phyloP scores from a whole-genome alignment of 2,888 invertebrate genomes.

The Pterostichus niger region DNA sequence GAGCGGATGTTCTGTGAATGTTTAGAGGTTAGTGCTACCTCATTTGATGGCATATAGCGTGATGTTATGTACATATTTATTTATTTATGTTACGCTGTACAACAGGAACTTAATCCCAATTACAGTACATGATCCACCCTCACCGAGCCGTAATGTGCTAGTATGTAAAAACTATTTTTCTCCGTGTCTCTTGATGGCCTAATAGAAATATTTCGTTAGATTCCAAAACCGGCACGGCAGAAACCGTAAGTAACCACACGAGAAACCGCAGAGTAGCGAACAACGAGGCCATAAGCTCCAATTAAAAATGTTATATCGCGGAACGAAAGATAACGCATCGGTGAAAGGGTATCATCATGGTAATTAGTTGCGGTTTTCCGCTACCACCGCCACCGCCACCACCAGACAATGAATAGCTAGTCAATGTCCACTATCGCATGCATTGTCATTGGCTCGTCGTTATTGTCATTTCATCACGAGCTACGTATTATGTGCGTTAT shows the following conservation, averaged over 20 bases:
- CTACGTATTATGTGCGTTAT: conserved; percentile 10
- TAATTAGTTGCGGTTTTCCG: conserved; percentile 54
- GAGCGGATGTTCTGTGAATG: too few species aligned
- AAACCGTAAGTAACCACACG: neutral
- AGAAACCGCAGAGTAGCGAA: neutral
- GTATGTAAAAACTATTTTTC: too few species aligned
- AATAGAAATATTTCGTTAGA: neutral
- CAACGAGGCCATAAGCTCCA: conserved; percentile 33
- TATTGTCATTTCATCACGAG: conserved; percentile 23
- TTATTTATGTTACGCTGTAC: too few species aligned
- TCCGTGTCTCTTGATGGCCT: too few species aligned
- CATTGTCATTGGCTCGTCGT: conserved; percentile 4
- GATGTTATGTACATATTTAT: too few species aligned
- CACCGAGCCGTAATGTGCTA: too few species aligned
- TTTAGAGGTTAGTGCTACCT: too few species aligned
- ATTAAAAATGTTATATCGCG: conserved; percentile 63
- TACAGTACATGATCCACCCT: too few species aligned
- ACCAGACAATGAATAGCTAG: neutral
- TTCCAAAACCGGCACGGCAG: neutral
- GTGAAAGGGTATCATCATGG: conserved; percentile 59
- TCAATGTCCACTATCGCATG: conserved; percentile 9
- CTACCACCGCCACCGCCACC: conserved; percentile 19
- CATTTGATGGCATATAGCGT: too few species aligned
- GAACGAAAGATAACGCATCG: conserved; percentile 41
- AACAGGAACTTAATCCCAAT: too few species aligned